These are phyloP conservation scores for Apteryx mantelli DNA, from an alignment of 2,113 vertebrate species.

Conservation along the genomic window DNA sequence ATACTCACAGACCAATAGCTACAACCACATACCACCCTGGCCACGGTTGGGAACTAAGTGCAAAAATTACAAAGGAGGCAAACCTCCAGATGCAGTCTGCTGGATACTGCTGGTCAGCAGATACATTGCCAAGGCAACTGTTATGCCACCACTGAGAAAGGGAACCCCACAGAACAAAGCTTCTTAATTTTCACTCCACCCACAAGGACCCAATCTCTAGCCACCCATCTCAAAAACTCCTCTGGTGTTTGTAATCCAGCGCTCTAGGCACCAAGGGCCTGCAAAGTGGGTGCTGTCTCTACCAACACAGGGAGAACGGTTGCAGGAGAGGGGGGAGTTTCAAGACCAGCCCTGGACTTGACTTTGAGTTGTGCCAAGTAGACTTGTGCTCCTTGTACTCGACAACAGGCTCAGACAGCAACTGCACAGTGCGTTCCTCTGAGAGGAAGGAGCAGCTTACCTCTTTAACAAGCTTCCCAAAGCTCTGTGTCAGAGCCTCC, in stretches of 20 bases:
- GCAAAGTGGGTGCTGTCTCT: background rate
- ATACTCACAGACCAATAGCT: background rate
- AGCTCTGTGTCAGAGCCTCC: constrained; percentile 79
- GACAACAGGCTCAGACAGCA: background rate
- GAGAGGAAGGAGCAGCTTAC: constrained; percentile 61
- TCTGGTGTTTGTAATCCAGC: background rate
- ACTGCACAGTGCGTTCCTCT: background rate
- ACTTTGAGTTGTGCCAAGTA: background rate
- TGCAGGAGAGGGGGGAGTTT: background rate
- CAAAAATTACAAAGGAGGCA: background rate
- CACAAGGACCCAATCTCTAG: background rate
- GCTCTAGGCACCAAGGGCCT: background rate
- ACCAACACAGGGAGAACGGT: background rate
- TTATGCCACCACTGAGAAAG: background rate
- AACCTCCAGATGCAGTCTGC: background rate
- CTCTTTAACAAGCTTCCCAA: constrained; percentile 84
- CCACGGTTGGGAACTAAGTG: accelerated
- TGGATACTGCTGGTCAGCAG: background rate
- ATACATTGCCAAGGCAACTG: background rate
- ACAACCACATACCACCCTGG: background rate
- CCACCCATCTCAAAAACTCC: background rate
- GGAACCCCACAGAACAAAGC: background rate
- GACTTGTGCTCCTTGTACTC: background rate
- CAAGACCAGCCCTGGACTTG: background rate
- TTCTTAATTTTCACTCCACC: background rate